phyloP scores from a whole-genome alignment of 2,888 invertebrate species.

The Andricus curvator region DNA sequence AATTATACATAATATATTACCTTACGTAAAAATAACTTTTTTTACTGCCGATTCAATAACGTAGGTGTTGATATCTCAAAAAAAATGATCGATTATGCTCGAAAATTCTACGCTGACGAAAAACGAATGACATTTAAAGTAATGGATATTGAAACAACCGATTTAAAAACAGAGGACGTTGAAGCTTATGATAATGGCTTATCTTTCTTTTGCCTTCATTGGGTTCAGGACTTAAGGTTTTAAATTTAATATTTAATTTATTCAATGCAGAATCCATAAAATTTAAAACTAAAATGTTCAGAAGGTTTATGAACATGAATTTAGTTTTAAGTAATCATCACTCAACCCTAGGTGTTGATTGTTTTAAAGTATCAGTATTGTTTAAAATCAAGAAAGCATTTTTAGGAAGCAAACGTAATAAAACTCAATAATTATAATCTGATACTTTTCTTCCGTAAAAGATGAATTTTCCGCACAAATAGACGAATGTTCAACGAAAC shows the following conservation, averaged over 20 bases:
- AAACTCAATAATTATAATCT: no score
- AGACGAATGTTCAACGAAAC: no score
- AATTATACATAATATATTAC: neutral
- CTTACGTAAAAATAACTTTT: no score
- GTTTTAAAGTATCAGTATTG: no score
- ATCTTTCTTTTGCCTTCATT: slow-evolving; percentile 19
- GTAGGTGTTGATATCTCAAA: neutral
- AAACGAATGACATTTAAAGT: neutral
- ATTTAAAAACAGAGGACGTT: neutral
- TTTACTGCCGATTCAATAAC: neutral
- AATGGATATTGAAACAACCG: slow-evolving; percentile 2
- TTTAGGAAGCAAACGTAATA: no score
- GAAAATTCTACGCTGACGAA: neutral
- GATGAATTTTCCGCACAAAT: no score
- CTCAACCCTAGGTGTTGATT: no score
- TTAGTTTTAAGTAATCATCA: no score
- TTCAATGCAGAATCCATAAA: neutral
- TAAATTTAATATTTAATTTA: neutral
- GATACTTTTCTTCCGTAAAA: no score
- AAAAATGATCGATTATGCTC: slow-evolving; percentile 13
- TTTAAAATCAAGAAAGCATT: no score
- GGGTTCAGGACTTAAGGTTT: neutral
- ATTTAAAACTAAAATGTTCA: no score
- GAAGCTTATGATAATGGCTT: slow-evolving; percentile 11
- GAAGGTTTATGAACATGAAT: no score